Conservation (phyloP, 2,113 vertebrate genomes). For the Psammodynastes pulverulentus region DNA sequence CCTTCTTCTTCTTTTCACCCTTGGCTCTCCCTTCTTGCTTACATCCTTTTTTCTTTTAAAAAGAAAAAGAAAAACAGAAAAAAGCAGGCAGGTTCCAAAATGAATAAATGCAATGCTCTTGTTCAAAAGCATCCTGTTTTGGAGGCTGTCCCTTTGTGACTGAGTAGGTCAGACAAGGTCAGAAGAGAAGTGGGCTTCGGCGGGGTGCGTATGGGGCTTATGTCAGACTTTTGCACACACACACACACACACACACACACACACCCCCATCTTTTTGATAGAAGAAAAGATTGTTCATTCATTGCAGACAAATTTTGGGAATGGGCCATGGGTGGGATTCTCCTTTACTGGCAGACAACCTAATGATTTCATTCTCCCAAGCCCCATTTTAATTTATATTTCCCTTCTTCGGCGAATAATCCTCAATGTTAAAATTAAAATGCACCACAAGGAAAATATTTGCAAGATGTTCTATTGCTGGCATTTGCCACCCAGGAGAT, state of each 20-base stretch:
- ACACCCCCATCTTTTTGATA: neutral
- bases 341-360: neutral
- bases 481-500: too few relatives aligned
- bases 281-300: neutral
- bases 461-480: too few relatives aligned
- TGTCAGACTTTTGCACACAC: neutral
- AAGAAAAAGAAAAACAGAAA: neutral
- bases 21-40: conserved; percentile 53
- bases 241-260: too few relatives aligned
- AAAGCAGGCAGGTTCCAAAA: neutral
- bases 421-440: conserved; percentile 66
- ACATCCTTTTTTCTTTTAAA: neutral
- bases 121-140: neutral
- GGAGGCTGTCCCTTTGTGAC: neutral
- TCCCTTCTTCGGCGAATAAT: neutral
- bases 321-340: neutral
- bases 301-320: neutral
- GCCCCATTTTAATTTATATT: neutral
- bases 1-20: neutral
- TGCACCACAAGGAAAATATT: too few relatives aligned
- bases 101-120: neutral
- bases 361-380: neutral
- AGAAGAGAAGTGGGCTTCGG: neutral
- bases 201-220: neutral
- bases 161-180: neutral